Conservation (phyloP, 2,888 invertebrate genomes). For the Protonemura montana region DNA sequence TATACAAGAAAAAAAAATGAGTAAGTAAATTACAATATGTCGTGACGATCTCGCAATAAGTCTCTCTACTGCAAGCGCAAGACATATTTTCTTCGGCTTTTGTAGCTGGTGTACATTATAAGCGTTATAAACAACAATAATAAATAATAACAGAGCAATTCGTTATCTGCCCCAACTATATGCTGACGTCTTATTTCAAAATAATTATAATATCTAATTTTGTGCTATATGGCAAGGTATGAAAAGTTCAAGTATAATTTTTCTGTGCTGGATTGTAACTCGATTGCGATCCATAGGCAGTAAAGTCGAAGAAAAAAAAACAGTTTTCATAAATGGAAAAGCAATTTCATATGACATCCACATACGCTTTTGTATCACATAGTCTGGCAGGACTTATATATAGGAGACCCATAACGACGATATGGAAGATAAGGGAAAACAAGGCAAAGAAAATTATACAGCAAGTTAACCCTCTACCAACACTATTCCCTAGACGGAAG, state of each 20-base stretch:
- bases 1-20: not conserved
- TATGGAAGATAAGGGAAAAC: not conserved
- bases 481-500: not conserved
- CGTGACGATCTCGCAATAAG: conserved; percentile 25
- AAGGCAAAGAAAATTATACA: not conserved
- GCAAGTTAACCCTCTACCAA: not conserved
- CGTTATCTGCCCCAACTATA: not conserved
- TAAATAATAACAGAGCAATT: conserved; percentile 7
- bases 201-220: conserved; percentile 12
- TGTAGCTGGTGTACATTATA: not conserved
- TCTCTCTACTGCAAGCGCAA: not conserved
- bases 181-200: not conserved
- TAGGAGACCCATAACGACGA: not conserved
- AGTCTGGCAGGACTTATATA: not conserved
- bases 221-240: not conserved
- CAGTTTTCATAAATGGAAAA: not conserved
- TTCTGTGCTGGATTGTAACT: no score
- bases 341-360: not conserved
- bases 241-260: not conserved
- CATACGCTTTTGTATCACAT: no score
- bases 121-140: conserved; percentile 1
- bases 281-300: no score
- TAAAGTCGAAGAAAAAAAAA: not conserved
- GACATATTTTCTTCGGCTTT: not conserved
- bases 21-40: conserved; percentile 29